Percentiles rank a stretch among this genome's conserved stretches.
Conservation (phyloP, 2,888 invertebrate genomes). For the Lepidochrysops patricia region DNA sequence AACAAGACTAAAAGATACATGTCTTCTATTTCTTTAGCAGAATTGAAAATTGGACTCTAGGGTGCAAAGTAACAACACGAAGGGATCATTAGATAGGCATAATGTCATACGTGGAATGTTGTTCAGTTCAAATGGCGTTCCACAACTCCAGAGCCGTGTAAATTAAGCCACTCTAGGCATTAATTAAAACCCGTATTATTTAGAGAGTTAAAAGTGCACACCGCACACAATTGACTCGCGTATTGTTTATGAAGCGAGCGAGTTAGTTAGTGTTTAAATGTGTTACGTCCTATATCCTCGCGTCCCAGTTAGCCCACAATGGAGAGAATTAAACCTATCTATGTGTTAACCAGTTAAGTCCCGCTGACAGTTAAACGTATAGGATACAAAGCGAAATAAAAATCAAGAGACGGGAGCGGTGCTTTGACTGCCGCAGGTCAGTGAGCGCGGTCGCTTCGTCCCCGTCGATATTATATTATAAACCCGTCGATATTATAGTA, state of each 20-base stretch:
- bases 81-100: background rate
- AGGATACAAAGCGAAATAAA: slow-evolving; percentile 44
- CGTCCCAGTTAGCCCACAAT: slow-evolving; percentile 44
- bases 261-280: slow-evolving; percentile 31
- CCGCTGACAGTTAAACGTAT: slow-evolving; percentile 44
- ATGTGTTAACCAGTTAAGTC: slow-evolving; percentile 62
- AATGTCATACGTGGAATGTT: background rate
- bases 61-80: background rate
- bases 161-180: slow-evolving; percentile 27
- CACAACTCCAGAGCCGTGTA: background rate
- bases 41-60: background rate
- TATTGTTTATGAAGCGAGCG: slow-evolving; percentile 24
- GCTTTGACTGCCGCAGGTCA: slow-evolving; percentile 21
- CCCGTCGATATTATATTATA: no score
- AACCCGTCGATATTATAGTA: no score
- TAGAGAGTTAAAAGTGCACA: background rate
- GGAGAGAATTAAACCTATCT: slow-evolving; percentile 50
- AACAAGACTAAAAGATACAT: no score
- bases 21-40: no score
- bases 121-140: background rate
- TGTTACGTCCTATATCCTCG: slow-evolving; percentile 30
- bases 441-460: slow-evolving; percentile 20
- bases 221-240: slow-evolving; percentile 14
- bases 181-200: slow-evolving; percentile 36
- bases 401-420: slow-evolving; percentile 28